These are phyloP conservation scores for Mobula hypostoma DNA, from an alignment of 2,113 vertebrate genomes.

Conservation along the genomic window DNA sequence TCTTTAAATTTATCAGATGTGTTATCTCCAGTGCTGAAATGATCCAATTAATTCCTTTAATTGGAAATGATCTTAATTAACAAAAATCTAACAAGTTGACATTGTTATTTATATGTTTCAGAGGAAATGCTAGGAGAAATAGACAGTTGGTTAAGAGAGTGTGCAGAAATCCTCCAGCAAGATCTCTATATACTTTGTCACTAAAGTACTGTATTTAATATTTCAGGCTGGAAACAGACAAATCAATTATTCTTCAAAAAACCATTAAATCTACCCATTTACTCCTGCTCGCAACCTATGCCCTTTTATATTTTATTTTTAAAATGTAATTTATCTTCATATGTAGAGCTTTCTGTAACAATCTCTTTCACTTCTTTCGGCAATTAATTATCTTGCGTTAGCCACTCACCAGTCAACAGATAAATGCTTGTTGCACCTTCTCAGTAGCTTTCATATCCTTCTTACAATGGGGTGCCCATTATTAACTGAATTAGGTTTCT, in stretches of 20 bases:
- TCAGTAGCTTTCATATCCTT: neutral
- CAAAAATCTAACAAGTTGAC: neutral
- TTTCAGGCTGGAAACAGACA: neutral
- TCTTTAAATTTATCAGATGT: neutral
- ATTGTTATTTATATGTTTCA: neutral
- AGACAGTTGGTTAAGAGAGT: neutral
- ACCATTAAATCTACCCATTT: neutral
- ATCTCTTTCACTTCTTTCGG: neutral
- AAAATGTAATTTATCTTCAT: neutral
- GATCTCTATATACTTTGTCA: neutral
- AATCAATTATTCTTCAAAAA: neutral
- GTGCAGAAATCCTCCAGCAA: neutral
- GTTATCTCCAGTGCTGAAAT: neutral
- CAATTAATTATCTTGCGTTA: neutral
- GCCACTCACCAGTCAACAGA: neutral
- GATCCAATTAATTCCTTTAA: neutral
- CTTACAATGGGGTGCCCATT: neutral
- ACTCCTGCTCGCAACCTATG: neutral
- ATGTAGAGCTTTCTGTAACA: neutral
- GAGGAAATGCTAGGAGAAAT: neutral
- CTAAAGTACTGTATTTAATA: neutral
- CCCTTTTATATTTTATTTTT: neutral
- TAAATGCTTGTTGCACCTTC: neutral
- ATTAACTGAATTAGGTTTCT: neutral
- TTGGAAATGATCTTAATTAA: neutral